Conservation (phyloP, 2,888 invertebrate genomes). For the Drosophila formosana region DNA sequence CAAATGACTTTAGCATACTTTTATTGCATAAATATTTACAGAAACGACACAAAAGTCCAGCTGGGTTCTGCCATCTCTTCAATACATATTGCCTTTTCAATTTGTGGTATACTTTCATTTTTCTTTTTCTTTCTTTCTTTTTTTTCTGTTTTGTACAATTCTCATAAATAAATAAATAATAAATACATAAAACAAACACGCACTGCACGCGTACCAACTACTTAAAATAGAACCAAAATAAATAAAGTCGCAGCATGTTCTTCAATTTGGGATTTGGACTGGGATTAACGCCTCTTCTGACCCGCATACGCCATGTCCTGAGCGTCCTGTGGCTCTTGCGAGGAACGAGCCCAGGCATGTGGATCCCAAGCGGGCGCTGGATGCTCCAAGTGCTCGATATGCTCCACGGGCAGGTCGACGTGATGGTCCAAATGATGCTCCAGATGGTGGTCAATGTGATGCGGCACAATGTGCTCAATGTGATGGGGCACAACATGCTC, state of each 20-base stretch:
- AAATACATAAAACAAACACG: slow-evolving; percentile 55
- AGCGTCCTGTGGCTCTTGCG: slow-evolving; percentile 85
- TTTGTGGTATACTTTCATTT: slow-evolving; percentile 26
- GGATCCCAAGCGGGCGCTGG: slow-evolving; percentile 85
- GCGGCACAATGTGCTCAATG: slow-evolving; percentile 80
- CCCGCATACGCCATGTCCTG: slow-evolving; percentile 84
- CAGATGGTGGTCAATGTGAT: slow-evolving; percentile 85
- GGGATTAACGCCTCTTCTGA: slow-evolving; percentile 73
- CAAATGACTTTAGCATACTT: slow-evolving; percentile 54
- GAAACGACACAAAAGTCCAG: slow-evolving; percentile 23
- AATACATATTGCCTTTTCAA: slow-evolving; percentile 38
- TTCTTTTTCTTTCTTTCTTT: slow-evolving; percentile 21
- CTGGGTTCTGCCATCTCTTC: slow-evolving; percentile 11
- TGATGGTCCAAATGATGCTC: slow-evolving; percentile 87
- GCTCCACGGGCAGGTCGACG: slow-evolving; percentile 84
- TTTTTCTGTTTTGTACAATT: slow-evolving; percentile 66
- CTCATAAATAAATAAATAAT: slow-evolving; percentile 70
- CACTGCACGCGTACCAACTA: slow-evolving; percentile 47
- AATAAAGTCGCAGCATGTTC: slow-evolving; percentile 58
- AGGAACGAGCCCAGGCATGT: slow-evolving; percentile 88
- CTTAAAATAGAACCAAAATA: slow-evolving; percentile 66
- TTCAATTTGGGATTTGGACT: slow-evolving; percentile 35
- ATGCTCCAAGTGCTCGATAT: slow-evolving; percentile 86
- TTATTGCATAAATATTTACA: slow-evolving; percentile 70
- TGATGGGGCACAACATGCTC: slow-evolving; percentile 83